Conservation (phyloP, 2,113 vertebrate species). For the Catharus bicknelli region DNA sequence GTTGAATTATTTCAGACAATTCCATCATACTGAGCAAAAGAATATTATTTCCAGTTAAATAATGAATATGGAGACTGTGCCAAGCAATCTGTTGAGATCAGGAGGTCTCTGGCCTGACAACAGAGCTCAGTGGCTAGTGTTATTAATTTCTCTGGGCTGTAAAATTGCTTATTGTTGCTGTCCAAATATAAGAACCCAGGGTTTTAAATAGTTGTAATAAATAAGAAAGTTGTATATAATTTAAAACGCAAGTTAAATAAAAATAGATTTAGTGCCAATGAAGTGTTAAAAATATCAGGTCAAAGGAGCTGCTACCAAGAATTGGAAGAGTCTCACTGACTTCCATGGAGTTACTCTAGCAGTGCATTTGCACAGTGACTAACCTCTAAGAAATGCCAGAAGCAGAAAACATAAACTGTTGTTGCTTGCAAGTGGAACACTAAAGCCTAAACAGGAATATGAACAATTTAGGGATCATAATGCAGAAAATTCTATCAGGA, state of each 20-base stretch:
- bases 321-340: not conserved
- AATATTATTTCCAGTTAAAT: constrained; percentile 12
- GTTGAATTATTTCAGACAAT: constrained; percentile 39
- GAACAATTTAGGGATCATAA: not conserved
- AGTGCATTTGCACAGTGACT: not conserved
- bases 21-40: not conserved
- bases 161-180: constrained; percentile 12
- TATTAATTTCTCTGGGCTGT: constrained; percentile 18
- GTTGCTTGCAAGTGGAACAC: not conserved
- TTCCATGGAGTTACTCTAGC: not conserved
- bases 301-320: not conserved
- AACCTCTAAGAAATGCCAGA: not conserved
- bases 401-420: not conserved
- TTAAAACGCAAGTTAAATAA: not conserved
- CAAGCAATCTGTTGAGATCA: not conserved
- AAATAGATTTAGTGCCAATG: not conserved
- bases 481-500: constrained; percentile 3
- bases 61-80: not conserved
- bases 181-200: not conserved
- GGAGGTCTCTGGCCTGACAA: not conserved
- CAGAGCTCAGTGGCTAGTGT: not conserved
- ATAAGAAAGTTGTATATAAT: not conserved
- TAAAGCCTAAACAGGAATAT: not conserved
- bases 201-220: constrained; percentile 10
- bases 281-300: not conserved